Evolutionary conservation across 2,797 vertebrate genomes (phyloP).

Genomic region (Neopelma chrysocephalum): DNA sequence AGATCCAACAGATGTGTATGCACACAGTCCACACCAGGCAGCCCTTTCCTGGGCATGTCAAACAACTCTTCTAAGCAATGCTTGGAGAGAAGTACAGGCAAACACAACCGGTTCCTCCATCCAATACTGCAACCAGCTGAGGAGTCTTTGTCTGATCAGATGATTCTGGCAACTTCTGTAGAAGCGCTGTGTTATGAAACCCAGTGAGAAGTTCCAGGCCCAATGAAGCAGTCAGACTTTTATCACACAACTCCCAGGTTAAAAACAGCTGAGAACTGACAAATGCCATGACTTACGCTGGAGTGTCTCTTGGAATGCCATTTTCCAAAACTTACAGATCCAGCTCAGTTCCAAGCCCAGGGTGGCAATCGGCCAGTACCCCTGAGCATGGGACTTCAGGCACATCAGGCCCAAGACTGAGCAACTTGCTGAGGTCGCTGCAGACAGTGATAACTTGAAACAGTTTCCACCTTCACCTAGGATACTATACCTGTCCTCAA

Average conservation of each 20-base stretch:
- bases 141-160: not conserved
- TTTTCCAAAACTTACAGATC: not conserved
- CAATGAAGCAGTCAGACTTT: not conserved
- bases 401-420: not conserved
- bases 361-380: not conserved
- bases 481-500: not conserved
- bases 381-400: not conserved
- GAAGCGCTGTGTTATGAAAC: not conserved
- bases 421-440: not conserved
- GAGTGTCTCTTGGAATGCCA: fast-evolving
- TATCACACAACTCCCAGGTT: not conserved
- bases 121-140: not conserved
- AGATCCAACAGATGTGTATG: not conserved
- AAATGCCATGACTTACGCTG: not conserved
- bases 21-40: not conserved
- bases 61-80: not conserved
- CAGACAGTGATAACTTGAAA: not conserved
- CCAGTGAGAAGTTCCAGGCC: not conserved
- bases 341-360: not conserved
- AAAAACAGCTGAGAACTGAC: not conserved
- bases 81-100: not conserved
- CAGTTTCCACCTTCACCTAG: not conserved
- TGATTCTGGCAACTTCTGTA: not conserved
- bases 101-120: not conserved
- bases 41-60: not conserved